These are phyloP conservation scores for Paratilapia polleni DNA, from an alignment of 2,113 vertebrate genomes.

Conservation along the genomic window DNA sequence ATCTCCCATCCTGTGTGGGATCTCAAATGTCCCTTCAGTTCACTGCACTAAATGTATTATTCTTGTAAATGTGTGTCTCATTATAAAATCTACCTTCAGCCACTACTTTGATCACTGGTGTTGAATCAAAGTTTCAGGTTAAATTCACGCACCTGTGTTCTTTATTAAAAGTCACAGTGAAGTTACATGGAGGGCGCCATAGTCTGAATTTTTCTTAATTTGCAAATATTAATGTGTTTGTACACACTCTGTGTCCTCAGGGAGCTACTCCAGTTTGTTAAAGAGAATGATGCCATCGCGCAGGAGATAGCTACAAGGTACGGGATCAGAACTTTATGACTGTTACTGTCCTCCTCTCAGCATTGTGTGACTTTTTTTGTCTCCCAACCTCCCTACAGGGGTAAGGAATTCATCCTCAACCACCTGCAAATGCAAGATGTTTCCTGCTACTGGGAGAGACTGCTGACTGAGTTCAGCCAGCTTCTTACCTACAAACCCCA, in stretches of 20 bases:
- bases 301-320: slow-evolving; percentile 90
- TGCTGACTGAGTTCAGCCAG: slow-evolving; percentile 87
- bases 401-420: slow-evolving; percentile 87
- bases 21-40: too few species aligned
- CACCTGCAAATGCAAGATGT: slow-evolving; percentile 92
- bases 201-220: background rate
- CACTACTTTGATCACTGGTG: too few species aligned
- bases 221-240: background rate
- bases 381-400: slow-evolving; percentile 79
- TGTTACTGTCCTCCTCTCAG: background rate
- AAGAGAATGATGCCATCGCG: slow-evolving; percentile 90
- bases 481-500: slow-evolving; percentile 89
- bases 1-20: too few species aligned
- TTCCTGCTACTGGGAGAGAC: slow-evolving; percentile 93
- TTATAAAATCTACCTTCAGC: too few species aligned
- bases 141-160: too few species aligned
- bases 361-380: background rate
- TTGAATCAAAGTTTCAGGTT: too few species aligned
- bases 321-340: background rate
- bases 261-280: slow-evolving; percentile 90
- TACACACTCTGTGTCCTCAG: slow-evolving; percentile 72
- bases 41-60: too few species aligned
- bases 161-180: too few species aligned
- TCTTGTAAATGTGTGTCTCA: too few species aligned
- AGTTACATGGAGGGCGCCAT: too few species aligned